Evolutionary conservation across 2,113 vertebrate genomes (phyloP).

Genomic region (Pteruthius melanotis): DNA sequence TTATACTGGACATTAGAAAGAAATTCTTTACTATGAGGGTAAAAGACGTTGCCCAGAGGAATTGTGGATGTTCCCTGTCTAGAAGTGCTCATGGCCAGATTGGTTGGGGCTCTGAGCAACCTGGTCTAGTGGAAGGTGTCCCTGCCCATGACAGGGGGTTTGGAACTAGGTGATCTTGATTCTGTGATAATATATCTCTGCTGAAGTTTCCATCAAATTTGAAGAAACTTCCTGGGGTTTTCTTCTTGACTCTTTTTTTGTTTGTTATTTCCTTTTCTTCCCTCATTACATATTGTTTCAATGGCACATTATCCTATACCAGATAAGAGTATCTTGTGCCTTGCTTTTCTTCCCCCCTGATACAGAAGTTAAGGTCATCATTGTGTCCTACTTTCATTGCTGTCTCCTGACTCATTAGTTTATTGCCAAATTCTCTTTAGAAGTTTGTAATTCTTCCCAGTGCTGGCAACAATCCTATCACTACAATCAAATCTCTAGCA

Average conservation of each 20-base stretch:
- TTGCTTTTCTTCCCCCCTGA: neutral
- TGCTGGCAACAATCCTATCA: neutral
- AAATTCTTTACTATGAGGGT: neutral
- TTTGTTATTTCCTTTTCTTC: neutral
- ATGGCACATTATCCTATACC: neutral
- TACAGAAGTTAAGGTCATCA: neutral
- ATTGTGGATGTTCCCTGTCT: neutral
- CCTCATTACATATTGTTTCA: neutral
- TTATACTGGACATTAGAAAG: neutral
- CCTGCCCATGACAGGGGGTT: rapidly evolving
- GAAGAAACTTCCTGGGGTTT: neutral
- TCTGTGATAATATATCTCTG: neutral
- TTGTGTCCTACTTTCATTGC: neutral
- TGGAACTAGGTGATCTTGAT: neutral
- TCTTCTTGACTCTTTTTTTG: neutral
- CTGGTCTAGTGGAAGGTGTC: neutral
- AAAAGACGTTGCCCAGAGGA: neutral
- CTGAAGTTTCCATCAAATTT: neutral
- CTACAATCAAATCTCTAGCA: neutral
- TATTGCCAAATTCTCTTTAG: neutral
- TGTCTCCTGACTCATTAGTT: neutral
- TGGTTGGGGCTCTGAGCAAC: neutral
- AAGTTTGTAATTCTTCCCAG: neutral
- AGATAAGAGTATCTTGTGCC: neutral
- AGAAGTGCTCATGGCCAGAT: neutral